Base-by-base conservation (phyloP, 2,113 vertebrate genomes). In the Coryphaenoides rupestris region DNA sequence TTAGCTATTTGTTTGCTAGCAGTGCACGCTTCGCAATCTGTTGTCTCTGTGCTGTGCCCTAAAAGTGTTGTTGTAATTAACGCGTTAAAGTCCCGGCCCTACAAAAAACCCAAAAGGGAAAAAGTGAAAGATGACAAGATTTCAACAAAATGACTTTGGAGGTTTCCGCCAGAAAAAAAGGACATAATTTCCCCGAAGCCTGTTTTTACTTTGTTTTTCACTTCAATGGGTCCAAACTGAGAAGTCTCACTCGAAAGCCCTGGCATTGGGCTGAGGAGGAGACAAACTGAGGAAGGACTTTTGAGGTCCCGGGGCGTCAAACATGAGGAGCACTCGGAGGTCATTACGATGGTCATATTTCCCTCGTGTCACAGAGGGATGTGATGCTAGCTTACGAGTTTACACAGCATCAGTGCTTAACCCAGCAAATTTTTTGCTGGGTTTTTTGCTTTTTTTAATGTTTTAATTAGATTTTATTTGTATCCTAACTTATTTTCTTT, bases 341-440 rank as follows among this genome's bases (percentile, higher is more conserved):
- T 82, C 70, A 80, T 74, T 70, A 57, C 74, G 75, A 88, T 85
- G 81, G 82, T 88, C 87, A 88, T 86, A 86, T 88, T 88, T 83
- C 66, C 85, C 73, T 84, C 74, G 62, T 68, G 80, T 87, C 82
- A 78, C 66, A 71, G 75, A 77, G 61, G 46, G 33, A 79, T 19
- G 47, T 57, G 68, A 28, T n/a, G 46, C 58, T 13, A 15, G 53
- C 58, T 53, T 66, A 55, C 66, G 3, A 28, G 46, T 4, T 21
- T 53, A 22, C 22, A 59, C 9, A 57, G 47, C 22, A 21, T 9
- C 63, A 67, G 65, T 49, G 47, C 3, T 55, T 52, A 26, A 49
- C 15, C 6, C 24, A 26, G 26, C 28, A 0, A 53, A 17, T 22
- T 19, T 26, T 26, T 26, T 52, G 16, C 16, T 26, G 24, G 24